These are phyloP conservation scores for Eupeodes luniger DNA, from an alignment of 2,888 invertebrate genomes.

Conservation along the genomic window DNA sequence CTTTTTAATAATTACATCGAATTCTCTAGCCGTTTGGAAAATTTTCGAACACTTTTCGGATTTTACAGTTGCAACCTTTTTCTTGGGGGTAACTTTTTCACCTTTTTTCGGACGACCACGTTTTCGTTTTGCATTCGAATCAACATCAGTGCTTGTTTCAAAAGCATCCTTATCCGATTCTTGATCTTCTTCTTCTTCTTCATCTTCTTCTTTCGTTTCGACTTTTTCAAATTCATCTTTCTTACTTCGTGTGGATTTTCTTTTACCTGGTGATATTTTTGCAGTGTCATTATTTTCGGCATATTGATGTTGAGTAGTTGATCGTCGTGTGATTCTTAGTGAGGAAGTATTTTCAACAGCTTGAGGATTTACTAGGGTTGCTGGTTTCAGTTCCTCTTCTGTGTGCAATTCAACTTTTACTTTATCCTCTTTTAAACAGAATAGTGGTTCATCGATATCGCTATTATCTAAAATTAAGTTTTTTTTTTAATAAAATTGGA, in stretches of 20 bases:
- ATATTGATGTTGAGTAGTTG: neutral
- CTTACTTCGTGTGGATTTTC: slow-evolving; percentile 8
- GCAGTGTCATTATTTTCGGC: neutral
- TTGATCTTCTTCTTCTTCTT: neutral
- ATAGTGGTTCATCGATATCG: slow-evolving; percentile 5
- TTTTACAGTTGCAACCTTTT: slow-evolving; percentile 27
- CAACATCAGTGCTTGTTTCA: neutral
- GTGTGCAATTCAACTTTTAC: slow-evolving; percentile 46
- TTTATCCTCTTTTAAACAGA: slow-evolving; percentile 7
- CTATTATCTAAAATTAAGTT: slow-evolving; percentile 28
- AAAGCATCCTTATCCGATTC: neutral
- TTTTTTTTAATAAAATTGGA: too few species aligned
- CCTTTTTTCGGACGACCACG: slow-evolving; percentile 65
- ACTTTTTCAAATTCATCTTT: neutral
- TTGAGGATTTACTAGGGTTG: neutral
- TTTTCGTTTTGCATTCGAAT: slow-evolving; percentile 42
- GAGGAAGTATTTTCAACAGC: neutral
- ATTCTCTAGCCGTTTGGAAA: slow-evolving; percentile 70
- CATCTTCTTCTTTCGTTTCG: neutral
- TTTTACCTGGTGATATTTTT: neutral
- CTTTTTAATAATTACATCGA: slow-evolving; percentile 76
- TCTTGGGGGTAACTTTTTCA: slow-evolving; percentile 48
- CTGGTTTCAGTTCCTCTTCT: neutral
- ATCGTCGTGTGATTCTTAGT: slow-evolving; percentile 43
- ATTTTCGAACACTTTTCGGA: slow-evolving; percentile 57